Evolutionary conservation across 1,140 invertebrate species (phyloP).

Genomic region (Whitmania pigra): DNA sequence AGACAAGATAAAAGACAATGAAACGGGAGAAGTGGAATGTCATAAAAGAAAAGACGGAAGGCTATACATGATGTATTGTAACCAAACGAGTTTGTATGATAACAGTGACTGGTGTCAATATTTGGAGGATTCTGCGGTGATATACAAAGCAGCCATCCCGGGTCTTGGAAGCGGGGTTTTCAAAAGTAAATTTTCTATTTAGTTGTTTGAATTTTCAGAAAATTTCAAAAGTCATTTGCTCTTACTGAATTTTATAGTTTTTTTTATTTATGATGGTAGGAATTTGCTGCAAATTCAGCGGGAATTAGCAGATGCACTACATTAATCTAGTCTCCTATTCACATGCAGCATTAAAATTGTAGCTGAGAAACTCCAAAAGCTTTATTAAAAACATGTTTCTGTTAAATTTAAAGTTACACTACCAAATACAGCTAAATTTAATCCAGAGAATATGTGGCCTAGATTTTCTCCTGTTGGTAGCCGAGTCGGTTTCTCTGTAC

Average conservation of each 20-base stretch:
- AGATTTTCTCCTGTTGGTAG: constrained; percentile 32
- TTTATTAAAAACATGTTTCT: not conserved
- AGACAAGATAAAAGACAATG: constrained; percentile 12
- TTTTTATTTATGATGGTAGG: not conserved
- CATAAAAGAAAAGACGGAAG: constrained; percentile 52
- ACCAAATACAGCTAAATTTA: not conserved
- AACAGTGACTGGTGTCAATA: constrained; percentile 24
- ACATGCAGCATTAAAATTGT: too few relatives aligned
- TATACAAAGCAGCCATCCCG: constrained; percentile 55
- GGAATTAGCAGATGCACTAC: too few relatives aligned
- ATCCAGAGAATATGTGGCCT: constrained; percentile 34
- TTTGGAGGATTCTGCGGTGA: constrained; percentile 39
- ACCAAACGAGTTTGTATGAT: constrained; percentile 21
- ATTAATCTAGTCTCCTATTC: too few relatives aligned
- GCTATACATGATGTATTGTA: constrained; percentile 47
- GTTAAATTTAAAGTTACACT: not conserved
- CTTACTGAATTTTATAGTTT: not conserved
- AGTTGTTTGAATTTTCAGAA: not conserved
- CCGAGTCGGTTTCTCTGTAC: constrained; percentile 29
- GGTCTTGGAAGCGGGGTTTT: constrained; percentile 65
- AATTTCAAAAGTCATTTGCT: not conserved
- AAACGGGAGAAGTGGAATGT: constrained; percentile 47
- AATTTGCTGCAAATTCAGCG: not conserved
- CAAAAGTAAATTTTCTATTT: constrained; percentile 46
- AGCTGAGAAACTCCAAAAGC: not conserved